These are phyloP conservation scores for Mactra quadrangularis DNA, from an alignment of 1,140 invertebrate genomes.

Conservation along the genomic window DNA sequence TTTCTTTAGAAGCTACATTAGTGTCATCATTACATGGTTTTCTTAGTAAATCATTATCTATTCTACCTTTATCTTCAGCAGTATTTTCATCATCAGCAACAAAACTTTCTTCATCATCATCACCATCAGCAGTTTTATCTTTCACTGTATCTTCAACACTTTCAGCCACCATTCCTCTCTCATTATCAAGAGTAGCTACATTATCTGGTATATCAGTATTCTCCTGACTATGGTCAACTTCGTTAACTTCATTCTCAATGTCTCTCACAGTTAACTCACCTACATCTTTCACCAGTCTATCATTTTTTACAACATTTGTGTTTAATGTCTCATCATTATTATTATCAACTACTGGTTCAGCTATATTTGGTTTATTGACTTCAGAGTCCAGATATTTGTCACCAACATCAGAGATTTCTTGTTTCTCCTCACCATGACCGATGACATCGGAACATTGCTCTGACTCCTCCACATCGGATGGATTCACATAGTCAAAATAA, in stretches of 20 bases:
- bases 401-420: too few species aligned
- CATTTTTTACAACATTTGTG: too few species aligned
- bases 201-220: too few species aligned
- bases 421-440: too few species aligned
- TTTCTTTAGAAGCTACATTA: too few species aligned
- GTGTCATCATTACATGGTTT: background rate
- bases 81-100: background rate
- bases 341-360: too few species aligned
- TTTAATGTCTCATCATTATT: too few species aligned
- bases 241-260: background rate
- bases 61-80: background rate
- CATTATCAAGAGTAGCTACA: too few species aligned
- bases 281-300: constrained; percentile 30
- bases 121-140: constrained; percentile 1
- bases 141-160: background rate
- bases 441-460: background rate
- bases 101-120: background rate
- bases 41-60: background rate
- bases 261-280: background rate
- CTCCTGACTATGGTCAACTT: background rate
- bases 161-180: background rate
- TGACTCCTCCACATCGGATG: constrained; percentile 12
- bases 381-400: too few species aligned
- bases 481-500: constrained; percentile 61
- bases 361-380: too few species aligned